Percentiles rank a stretch among this genome's conserved stretches.
These are phyloP conservation scores for Mirza zaza DNA, from an alignment of 2,113 vertebrate genomes.

Conservation along the genomic window DNA sequence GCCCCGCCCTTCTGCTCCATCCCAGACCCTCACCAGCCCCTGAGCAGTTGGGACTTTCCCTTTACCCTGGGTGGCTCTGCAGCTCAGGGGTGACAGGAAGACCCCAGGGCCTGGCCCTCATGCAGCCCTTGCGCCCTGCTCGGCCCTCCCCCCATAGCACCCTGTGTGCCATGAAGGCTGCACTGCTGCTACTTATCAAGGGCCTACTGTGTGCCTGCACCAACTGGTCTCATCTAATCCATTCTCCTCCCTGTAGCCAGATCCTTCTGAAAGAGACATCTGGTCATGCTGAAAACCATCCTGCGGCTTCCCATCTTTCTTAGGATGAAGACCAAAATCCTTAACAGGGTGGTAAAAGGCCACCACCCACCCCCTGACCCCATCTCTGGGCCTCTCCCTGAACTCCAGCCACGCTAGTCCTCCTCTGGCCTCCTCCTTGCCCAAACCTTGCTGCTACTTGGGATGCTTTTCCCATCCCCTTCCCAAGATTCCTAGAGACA, in stretches of 20 bases:
- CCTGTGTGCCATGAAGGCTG: not conserved
- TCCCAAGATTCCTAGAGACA: too few relatives aligned
- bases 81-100: too few relatives aligned
- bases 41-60: not conserved
- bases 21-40: rapidly evolving
- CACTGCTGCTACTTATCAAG: rapidly evolving
- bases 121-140: not conserved
- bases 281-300: not conserved
- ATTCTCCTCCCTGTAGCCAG: not conserved
- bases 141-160: rapidly evolving
- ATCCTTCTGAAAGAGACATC: not conserved
- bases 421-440: not conserved
- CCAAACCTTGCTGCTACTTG: not conserved
- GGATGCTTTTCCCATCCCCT: not conserved
- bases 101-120: not conserved
- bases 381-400: not conserved
- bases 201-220: not conserved
- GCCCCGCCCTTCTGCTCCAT: not conserved
- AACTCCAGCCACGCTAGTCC: rapidly evolving
- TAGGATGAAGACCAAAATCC: not conserved
- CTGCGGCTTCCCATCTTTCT: not conserved
- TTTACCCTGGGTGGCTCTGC: not conserved
- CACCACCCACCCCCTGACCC: rapidly evolving
- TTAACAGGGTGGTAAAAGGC: not conserved
- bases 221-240: too few relatives aligned